These are phyloP conservation scores for Castor canadensis DNA, from an alignment of 2,113 vertebrate genomes.

Conservation along the genomic window DNA sequence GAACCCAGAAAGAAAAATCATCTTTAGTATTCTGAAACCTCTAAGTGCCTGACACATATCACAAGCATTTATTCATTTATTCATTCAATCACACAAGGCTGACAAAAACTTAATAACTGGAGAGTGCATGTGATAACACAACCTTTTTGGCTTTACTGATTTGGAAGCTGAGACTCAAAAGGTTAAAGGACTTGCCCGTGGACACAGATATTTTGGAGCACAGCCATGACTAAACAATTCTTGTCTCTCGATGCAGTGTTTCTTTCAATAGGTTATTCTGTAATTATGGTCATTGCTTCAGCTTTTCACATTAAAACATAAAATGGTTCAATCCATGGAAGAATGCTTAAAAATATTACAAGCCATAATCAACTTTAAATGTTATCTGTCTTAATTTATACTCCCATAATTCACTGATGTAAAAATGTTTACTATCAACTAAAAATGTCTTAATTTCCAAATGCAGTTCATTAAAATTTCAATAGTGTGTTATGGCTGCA, in stretches of 20 bases:
- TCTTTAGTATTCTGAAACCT: conserved; percentile 22
- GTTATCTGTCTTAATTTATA: background rate
- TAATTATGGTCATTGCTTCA: conserved; percentile 23
- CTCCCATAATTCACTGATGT: background rate
- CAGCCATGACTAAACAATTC: conserved; percentile 53
- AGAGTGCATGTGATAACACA: background rate
- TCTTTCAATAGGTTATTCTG: conserved; percentile 57
- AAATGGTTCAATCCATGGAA: background rate
- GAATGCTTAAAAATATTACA: conserved; percentile 15
- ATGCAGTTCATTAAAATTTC: background rate
- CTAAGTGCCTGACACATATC: background rate
- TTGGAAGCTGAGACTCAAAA: conserved; percentile 13
- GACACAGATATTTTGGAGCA: conserved; percentile 45
- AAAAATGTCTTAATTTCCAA: conserved; percentile 45
- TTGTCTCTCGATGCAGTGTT: background rate
- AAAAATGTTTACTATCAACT: conserved; percentile 47
- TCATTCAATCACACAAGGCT: background rate
- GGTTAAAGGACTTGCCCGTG: conserved; percentile 30
- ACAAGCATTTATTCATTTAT: conserved; percentile 6
- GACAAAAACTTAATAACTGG: background rate
- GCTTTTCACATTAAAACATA: conserved; percentile 36
- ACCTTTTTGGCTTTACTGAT: background rate
- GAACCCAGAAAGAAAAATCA: conserved; percentile 48
- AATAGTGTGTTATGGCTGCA: background rate
- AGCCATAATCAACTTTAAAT: background rate